phyloP scores from a whole-genome alignment of 2,797 vertebrate genomes.

The Benthosema pterotum region DNA sequence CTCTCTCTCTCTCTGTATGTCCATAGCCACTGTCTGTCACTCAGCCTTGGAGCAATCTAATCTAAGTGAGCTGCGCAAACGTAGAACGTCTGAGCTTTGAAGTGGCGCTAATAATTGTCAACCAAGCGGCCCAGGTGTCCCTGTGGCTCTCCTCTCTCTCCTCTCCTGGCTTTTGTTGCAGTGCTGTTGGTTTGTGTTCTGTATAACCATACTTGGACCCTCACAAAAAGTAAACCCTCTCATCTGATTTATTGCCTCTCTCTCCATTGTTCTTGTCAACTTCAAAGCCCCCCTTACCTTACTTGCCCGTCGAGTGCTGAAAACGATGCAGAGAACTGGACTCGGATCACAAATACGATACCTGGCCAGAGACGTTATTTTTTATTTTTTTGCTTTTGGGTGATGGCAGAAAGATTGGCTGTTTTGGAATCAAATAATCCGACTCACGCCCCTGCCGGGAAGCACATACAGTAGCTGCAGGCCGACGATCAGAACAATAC shows the following conservation, averaged over 20 bases:
- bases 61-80: constrained; percentile 18
- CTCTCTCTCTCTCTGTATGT: neutral
- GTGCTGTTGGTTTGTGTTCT: constrained; percentile 20
- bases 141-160: constrained; percentile 15
- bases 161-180: constrained; percentile 9
- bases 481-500: neutral
- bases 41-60: constrained; percentile 32
- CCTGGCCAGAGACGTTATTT: constrained; percentile 19
- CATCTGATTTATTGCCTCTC: constrained; percentile 58
- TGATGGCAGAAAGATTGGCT: neutral
- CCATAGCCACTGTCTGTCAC: constrained; percentile 7
- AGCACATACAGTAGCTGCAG: neutral
- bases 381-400: too few relatives aligned
- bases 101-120: constrained; percentile 14
- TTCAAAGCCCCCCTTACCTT: constrained; percentile 69
- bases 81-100: constrained; percentile 8
- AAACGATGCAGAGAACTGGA: constrained; percentile 48
- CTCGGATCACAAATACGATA: constrained; percentile 34
- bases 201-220: constrained; percentile 28
- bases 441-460: neutral
- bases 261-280: constrained; percentile 59
- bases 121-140: constrained; percentile 28
- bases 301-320: constrained; percentile 36
- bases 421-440: neutral
- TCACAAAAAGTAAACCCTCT: constrained; percentile 14